phyloP scores from a whole-genome alignment of 2,797 vertebrate species.

The Phataginus tetradactyla region DNA sequence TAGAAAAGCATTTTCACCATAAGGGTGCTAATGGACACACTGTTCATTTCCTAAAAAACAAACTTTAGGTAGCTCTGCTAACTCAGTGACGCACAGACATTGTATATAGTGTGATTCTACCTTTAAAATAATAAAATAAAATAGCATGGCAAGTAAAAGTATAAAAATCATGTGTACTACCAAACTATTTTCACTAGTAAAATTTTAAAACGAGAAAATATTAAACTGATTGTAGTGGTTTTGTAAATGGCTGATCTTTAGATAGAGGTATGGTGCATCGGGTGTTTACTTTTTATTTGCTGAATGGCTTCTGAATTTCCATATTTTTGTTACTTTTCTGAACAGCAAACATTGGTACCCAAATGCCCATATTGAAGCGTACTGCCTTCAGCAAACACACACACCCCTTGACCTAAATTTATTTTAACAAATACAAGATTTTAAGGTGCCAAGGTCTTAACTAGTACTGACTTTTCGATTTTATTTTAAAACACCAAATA shows the following conservation, averaged over 20 bases:
- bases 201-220: not conserved
- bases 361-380: not conserved
- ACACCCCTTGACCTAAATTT: not conserved
- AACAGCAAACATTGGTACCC: not conserved
- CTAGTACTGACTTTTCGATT: not conserved
- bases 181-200: not conserved
- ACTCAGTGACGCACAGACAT: not conserved
- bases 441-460: not conserved
- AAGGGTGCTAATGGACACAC: not conserved
- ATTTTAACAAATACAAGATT: not conserved
- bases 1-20: not conserved
- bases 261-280: not conserved
- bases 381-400: not conserved
- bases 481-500: not conserved
- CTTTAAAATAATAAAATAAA: conserved; percentile 3
- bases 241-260: not conserved
- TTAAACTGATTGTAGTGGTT: not conserved
- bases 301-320: not conserved
- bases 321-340: not conserved
- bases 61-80: not conserved
- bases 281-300: not conserved
- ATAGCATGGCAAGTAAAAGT: not conserved
- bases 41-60: not conserved
- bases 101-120: not conserved
- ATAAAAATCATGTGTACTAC: not conserved